Conservation (phyloP, 2,113 vertebrate species). For the Siniperca chuatsi region DNA sequence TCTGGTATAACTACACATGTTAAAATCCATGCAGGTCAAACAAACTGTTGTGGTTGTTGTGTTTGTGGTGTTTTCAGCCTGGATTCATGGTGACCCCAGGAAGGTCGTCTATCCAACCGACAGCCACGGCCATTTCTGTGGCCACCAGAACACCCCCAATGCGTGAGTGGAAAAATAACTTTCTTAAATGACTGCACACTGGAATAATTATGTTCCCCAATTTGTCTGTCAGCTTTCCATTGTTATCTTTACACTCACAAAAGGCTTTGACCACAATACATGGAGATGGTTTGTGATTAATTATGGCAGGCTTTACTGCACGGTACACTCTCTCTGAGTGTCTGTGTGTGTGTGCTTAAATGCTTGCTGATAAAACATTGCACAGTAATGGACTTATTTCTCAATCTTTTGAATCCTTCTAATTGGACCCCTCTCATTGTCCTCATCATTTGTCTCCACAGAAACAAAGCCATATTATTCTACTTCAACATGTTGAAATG, state of each 20-base stretch:
- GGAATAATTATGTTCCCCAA: constrained; percentile 52
- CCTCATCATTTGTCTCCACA: constrained; percentile 74
- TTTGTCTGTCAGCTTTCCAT: constrained; percentile 39
- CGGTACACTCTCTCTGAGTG: not conserved
- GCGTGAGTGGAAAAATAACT: constrained; percentile 87
- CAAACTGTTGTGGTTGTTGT: not conserved
- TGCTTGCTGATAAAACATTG: constrained; percentile 35
- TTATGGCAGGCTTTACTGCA: constrained; percentile 32
- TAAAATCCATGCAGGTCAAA: not conserved
- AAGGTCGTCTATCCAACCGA: constrained; percentile 95
- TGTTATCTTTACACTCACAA: constrained; percentile 49
- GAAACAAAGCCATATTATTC: constrained; percentile 97
- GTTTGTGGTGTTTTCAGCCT: constrained; percentile 85
- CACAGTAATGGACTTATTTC: constrained; percentile 27
- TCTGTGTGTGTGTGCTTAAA: not conserved
- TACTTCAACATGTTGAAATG: constrained; percentile 97
- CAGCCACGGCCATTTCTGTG: constrained; percentile 96
- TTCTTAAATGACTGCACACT: constrained; percentile 10
- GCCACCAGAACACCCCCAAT: constrained; percentile 91
- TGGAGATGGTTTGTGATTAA: constrained; percentile 59
- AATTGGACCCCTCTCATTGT: constrained; percentile 32
- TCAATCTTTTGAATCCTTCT: constrained; percentile 24
- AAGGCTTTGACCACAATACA: constrained; percentile 39
- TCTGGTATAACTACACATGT: accelerated
- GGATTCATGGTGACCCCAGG: constrained; percentile 94